Evolutionary conservation across 2,797 vertebrate genomes (phyloP).

Genomic region (Agapornis canus): DNA sequence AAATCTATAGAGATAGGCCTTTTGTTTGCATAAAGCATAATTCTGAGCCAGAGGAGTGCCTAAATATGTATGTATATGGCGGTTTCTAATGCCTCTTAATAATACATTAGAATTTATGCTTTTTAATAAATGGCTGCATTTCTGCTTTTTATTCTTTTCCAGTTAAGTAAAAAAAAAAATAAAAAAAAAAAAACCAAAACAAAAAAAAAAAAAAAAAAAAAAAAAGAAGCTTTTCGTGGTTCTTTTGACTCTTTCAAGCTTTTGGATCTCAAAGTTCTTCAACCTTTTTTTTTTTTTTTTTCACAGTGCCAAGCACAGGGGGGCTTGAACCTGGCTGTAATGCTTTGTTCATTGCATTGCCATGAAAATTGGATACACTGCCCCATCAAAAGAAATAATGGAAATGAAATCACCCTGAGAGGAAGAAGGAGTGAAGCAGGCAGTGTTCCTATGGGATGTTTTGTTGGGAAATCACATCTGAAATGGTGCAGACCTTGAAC

Average conservation of each 20-base stretch:
- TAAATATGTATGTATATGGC: background rate
- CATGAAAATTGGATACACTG: background rate
- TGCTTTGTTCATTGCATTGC: background rate
- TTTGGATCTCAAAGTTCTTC: background rate
- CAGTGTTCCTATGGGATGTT: accelerated
- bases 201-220: background rate
- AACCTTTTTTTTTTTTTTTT: background rate
- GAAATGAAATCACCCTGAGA: background rate
- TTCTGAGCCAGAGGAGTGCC: background rate
- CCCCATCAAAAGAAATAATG: background rate
- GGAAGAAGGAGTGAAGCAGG: background rate
- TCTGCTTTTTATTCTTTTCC: background rate
- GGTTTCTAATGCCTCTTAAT: background rate
- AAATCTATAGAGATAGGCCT: constrained; percentile 52
- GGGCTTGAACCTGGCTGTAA: background rate
- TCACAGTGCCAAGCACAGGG: background rate
- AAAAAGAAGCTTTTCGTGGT: background rate
- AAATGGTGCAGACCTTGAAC: background rate
- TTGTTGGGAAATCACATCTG: background rate
- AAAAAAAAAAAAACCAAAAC: background rate
- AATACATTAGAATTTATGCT: background rate
- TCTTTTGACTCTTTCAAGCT: background rate
- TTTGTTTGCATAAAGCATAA: constrained; percentile 33
- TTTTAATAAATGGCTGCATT: background rate
- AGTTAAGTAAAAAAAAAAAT: background rate